These are phyloP conservation scores for Heliconius nattereri DNA, from an alignment of 1,140 invertebrate species.

Conservation along the genomic window DNA sequence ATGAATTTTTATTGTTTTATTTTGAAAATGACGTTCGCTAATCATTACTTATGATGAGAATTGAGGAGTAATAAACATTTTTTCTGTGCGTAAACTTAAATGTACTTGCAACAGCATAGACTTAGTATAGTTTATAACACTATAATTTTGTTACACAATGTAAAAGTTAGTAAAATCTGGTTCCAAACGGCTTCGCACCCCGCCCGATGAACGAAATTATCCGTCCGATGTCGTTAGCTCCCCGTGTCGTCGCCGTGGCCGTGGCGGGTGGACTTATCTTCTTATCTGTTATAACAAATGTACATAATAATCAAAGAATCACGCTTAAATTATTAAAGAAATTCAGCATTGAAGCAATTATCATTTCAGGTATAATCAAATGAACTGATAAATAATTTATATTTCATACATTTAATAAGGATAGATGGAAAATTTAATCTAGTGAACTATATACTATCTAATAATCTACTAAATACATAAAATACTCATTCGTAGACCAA, in stretches of 20 bases:
- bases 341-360: background rate
- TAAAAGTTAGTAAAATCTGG: background rate
- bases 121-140: conserved; percentile 10
- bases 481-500: background rate
- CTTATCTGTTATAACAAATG: background rate
- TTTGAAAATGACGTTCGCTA: background rate
- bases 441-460: too few relatives aligned
- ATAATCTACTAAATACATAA: too few relatives aligned
- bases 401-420: too few relatives aligned
- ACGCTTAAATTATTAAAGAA: background rate
- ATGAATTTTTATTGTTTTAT: background rate
- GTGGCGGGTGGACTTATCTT: conserved; percentile 53
- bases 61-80: background rate
- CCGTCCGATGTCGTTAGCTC: conserved; percentile 73
- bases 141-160: conserved; percentile 4
- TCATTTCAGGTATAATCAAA: too few relatives aligned
- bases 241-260: conserved; percentile 52
- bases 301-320: background rate
- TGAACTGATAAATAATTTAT: too few relatives aligned
- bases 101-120: conserved; percentile 9
- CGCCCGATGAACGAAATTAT: conserved; percentile 69
- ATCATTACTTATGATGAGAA: background rate
- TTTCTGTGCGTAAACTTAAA: background rate
- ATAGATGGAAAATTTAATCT: too few relatives aligned
- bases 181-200: conserved; percentile 38